These are phyloP conservation scores for Diplodus sargus DNA, from an alignment of 2,797 vertebrate genomes.

Conservation along the genomic window DNA sequence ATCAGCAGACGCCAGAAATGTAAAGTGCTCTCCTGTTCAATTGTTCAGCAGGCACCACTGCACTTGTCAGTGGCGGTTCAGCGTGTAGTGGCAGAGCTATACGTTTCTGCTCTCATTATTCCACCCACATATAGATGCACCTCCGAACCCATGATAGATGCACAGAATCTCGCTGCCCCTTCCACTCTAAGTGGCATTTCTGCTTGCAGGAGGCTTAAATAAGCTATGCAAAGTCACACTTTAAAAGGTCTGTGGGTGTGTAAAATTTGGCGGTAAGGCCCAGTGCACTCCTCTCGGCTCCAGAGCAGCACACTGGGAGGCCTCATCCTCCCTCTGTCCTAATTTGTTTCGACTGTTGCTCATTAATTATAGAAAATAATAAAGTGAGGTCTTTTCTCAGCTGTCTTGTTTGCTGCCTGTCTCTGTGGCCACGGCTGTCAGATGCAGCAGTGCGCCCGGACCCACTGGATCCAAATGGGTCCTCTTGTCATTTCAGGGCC, in stretches of 20 bases:
- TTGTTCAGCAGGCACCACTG: conserved; percentile 70
- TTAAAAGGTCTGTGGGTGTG: conserved; percentile 82
- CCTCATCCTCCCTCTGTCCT: conserved; percentile 78
- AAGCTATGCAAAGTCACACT: conserved; percentile 79
- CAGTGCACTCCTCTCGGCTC: conserved; percentile 61
- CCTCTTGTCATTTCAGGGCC: conserved; percentile 52
- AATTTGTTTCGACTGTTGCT: conserved; percentile 82
- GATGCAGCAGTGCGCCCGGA: conserved; percentile 61
- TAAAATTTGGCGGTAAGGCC: conserved; percentile 70
- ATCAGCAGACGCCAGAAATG: conserved; percentile 68
- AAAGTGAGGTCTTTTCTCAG: conserved; percentile 85
- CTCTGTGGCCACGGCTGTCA: conserved; percentile 76
- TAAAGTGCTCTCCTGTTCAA: conserved; percentile 73
- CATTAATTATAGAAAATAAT: conserved; percentile 89
- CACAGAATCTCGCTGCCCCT: conserved; percentile 47
- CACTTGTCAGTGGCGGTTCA: conserved; percentile 68
- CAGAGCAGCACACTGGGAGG: conserved; percentile 66
- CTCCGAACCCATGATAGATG: conserved; percentile 57
- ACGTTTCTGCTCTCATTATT: conserved; percentile 71
- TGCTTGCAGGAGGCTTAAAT: conserved; percentile 74
- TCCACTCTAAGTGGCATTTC: conserved; percentile 76
- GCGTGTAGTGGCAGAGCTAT: conserved; percentile 64
- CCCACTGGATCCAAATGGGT: conserved; percentile 61
- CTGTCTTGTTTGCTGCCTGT: conserved; percentile 81
- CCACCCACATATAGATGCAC: conserved; percentile 74